Conservation (phyloP, 2,113 vertebrate genomes). For the Saguinus midas region DNA sequence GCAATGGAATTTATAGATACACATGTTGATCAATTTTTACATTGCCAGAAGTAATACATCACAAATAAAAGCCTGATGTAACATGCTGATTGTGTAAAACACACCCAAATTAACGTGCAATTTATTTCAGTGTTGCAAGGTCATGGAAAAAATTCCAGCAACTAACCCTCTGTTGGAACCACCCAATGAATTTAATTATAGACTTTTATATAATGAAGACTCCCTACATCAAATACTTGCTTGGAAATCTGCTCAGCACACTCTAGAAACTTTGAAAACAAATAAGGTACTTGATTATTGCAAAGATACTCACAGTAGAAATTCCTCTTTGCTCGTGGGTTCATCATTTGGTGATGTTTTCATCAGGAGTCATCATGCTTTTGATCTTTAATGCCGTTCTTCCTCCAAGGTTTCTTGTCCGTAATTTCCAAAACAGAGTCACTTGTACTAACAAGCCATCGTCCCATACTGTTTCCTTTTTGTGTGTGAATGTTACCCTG, state of each 20-base stretch:
- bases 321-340: constrained; percentile 84
- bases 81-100: background rate
- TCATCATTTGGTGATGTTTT: constrained; percentile 86
- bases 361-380: constrained; percentile 85
- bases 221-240: constrained; percentile 23
- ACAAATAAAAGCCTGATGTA: constrained; percentile 10
- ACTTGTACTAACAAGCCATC: constrained; percentile 76
- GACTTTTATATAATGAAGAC: constrained; percentile 40
- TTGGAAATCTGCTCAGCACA: constrained; percentile 31
- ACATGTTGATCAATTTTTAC: background rate
- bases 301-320: constrained; percentile 84
- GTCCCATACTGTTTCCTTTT: constrained; percentile 77
- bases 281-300: constrained; percentile 23
- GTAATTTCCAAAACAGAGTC: constrained; percentile 77
- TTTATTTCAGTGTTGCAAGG: constrained; percentile 53
- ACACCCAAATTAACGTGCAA: background rate
- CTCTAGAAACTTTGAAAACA: constrained; percentile 43
- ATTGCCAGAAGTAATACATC: background rate
- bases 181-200: constrained; percentile 69
- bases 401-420: constrained; percentile 71
- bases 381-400: constrained; percentile 76
- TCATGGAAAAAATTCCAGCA: constrained; percentile 48
- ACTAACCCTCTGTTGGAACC: constrained; percentile 44
- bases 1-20: background rate
- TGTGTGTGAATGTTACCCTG: constrained; percentile 43